Conservation (phyloP, 92 coral and sea anemone species). For the Porites cylindrica region DNA sequence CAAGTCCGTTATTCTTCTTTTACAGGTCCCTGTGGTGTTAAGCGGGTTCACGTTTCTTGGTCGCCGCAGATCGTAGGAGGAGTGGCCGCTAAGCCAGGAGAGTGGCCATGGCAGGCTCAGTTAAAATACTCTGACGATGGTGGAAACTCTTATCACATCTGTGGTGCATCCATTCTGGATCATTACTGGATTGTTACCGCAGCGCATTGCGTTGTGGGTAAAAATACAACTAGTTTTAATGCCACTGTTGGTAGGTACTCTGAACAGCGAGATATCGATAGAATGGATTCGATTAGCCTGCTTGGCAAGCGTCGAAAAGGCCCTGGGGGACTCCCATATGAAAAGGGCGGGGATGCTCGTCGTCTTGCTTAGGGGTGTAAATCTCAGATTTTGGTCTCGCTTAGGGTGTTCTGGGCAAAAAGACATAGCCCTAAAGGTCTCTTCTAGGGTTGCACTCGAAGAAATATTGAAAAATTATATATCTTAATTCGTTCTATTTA, state of each 20-base stretch:
- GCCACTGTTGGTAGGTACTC: constrained; percentile 71
- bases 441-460: no score
- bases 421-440: no score
- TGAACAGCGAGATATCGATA: no score
- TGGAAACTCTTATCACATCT: constrained; percentile 57
- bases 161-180: constrained; percentile 78
- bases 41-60: constrained; percentile 50
- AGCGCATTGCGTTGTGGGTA: constrained; percentile 68
- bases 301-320: not conserved
- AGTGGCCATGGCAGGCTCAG: constrained; percentile 97
- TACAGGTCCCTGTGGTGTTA: constrained; percentile 76
- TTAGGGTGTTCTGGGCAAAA: no score
- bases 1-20: not conserved
- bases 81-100: constrained; percentile 71
- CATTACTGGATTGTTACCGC: constrained; percentile 82
- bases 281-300: not conserved
- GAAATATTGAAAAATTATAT: no score
- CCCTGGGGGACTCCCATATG: no score
- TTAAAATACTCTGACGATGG: constrained; percentile 56
- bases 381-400: no score
- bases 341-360: no score
- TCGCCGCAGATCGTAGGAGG: constrained; percentile 84
- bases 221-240: constrained; percentile 46
- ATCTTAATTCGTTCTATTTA: no score
- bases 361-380: no score